Conservation (phyloP, 2,113 vertebrate species). For the Sorex fumeus region DNA sequence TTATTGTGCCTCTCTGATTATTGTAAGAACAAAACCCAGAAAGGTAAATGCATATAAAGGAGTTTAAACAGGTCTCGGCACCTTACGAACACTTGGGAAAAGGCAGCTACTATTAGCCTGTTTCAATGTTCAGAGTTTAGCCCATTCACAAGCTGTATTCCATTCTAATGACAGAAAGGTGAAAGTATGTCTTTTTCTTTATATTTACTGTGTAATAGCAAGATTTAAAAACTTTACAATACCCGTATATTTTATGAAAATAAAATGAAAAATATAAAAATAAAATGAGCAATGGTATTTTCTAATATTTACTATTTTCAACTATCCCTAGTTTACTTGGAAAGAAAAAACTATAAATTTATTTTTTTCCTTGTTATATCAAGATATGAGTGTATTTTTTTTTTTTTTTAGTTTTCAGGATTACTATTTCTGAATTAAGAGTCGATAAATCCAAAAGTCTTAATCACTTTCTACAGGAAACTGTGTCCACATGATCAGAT, state of each 20-base stretch:
- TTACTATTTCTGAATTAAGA: neutral
- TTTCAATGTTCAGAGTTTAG: neutral
- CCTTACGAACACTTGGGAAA: neutral
- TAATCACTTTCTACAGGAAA: neutral
- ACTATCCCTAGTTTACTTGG: conserved; percentile 16
- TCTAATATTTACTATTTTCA: conserved; percentile 40
- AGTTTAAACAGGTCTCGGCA: neutral
- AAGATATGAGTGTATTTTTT: neutral
- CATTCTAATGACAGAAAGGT: neutral
- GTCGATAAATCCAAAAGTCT: neutral
- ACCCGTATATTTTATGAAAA: neutral
- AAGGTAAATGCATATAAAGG: conserved; percentile 2
- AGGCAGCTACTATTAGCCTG: neutral
- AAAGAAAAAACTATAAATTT: neutral
- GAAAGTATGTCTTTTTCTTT: neutral
- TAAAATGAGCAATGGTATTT: neutral
- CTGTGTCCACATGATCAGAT: neutral
- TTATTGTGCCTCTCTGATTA: neutral
- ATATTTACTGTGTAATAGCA: neutral
- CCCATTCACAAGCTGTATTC: neutral
- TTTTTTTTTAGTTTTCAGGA: no score
- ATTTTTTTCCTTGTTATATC: neutral
- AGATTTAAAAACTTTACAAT: neutral
- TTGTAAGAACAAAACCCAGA: neutral
- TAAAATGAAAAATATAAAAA: neutral